These are phyloP conservation scores for Metellina segmentata DNA, from an alignment of 2,888 invertebrate genomes.

Conservation along the genomic window DNA sequence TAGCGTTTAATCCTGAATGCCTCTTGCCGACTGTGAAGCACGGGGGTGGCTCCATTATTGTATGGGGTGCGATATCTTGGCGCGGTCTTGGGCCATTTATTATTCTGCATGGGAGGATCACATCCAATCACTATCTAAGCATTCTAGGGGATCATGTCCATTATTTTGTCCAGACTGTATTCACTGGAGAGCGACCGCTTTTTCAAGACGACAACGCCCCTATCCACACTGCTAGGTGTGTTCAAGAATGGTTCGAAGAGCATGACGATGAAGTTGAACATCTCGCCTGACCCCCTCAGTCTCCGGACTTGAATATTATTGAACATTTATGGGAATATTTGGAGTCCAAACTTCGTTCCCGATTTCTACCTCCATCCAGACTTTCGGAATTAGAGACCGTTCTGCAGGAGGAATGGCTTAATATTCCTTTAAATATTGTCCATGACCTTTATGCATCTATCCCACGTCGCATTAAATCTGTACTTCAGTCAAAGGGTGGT, in stretches of 20 bases:
- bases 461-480: constrained; percentile 56
- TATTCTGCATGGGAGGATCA: background rate
- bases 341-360: too few relatives aligned
- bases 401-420: constrained; percentile 4
- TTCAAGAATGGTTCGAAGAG: too few relatives aligned
- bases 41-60: background rate
- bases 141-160: background rate
- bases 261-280: too few relatives aligned
- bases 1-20: constrained; percentile 56
- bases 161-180: too few relatives aligned
- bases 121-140: background rate
- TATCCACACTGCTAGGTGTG: too few relatives aligned
- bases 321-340: too few relatives aligned
- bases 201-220: too few relatives aligned
- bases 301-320: too few relatives aligned
- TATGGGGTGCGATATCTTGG: background rate
- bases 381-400: too few relatives aligned
- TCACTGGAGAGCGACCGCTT: too few relatives aligned
- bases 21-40: constrained; percentile 64
- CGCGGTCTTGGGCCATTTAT: background rate
- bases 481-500: constrained; percentile 33
- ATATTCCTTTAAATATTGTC: constrained; percentile 57
- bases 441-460: constrained; percentile 66
- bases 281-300: too few relatives aligned
- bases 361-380: too few relatives aligned